Evolutionary conservation across 2,797 vertebrate genomes (phyloP).

Genomic region (Discoglossus pictus): DNA sequence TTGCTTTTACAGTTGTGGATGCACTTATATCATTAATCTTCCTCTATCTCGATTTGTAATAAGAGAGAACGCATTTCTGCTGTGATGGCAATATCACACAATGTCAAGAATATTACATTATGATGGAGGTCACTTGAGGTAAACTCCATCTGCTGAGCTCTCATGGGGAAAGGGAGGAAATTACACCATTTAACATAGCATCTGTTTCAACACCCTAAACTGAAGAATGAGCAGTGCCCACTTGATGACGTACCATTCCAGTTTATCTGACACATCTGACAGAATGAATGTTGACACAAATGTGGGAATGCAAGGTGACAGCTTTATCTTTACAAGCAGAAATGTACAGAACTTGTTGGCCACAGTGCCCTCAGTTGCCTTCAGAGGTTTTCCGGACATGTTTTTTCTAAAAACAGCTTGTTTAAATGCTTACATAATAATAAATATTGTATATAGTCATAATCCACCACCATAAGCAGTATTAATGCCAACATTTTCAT

Average conservation of each 20-base stretch:
- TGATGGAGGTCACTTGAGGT: slow-evolving; percentile 36
- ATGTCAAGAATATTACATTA: slow-evolving; percentile 47
- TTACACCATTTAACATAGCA: slow-evolving; percentile 37
- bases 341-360: slow-evolving; percentile 2
- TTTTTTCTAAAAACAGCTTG: too few relatives aligned
- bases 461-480: background rate
- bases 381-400: slow-evolving; percentile 13
- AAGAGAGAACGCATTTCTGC: slow-evolving; percentile 18
- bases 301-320: slow-evolving; percentile 27
- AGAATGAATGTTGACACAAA: slow-evolving; percentile 30
- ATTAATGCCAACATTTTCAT: background rate
- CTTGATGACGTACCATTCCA: slow-evolving; percentile 25
- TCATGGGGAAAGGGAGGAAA: slow-evolving; percentile 37
- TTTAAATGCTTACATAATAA: too few relatives aligned
- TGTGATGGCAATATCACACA: slow-evolving; percentile 35
- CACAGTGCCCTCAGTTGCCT: background rate
- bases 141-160: slow-evolving; percentile 28
- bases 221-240: slow-evolving; percentile 26
- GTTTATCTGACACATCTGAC: slow-evolving; percentile 33
- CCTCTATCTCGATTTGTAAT: background rate
- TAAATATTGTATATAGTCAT: background rate
- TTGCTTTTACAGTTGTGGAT: background rate
- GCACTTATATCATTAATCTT: slow-evolving; percentile 3
- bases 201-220: slow-evolving; percentile 48
- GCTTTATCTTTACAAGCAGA: slow-evolving; percentile 20